These are phyloP conservation scores for Arctia plantaginis DNA, from an alignment of 2,888 invertebrate genomes.

Conservation along the genomic window DNA sequence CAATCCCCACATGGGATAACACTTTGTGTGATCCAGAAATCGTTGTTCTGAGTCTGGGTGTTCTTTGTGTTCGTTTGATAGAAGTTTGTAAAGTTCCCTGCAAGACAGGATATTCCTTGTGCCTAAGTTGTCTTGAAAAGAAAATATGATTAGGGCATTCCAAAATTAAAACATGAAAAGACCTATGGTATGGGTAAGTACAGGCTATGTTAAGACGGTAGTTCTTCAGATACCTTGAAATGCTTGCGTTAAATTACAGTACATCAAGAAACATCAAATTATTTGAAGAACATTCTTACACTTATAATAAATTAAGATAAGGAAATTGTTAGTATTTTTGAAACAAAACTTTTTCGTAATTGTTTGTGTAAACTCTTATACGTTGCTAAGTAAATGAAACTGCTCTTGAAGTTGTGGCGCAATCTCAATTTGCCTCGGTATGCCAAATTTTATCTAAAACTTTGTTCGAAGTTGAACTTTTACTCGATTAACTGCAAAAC, in stretches of 20 bases:
- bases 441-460: conserved; percentile 32
- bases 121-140: too few species aligned
- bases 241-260: not conserved
- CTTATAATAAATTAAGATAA: not conserved
- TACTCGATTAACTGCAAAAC: conserved; percentile 15
- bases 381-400: not conserved
- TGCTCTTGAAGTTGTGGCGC: not conserved
- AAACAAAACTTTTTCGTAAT: not conserved
- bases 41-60: too few species aligned
- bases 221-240: not conserved
- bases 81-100: too few species aligned
- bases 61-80: too few species aligned
- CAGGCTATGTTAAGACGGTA: too few species aligned
- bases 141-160: too few species aligned
- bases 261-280: too few species aligned
- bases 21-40: too few species aligned
- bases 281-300: not conserved
- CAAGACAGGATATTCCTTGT: too few species aligned
- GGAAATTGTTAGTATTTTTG: not conserved
- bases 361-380: not conserved
- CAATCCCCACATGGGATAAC: too few species aligned
- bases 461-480: conserved; percentile 23
- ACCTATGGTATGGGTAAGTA: too few species aligned
- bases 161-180: too few species aligned
- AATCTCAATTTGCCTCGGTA: conserved; percentile 30